A percentile compares a stretch with the other conserved stretches of the same genome.
Conservation (phyloP, 1,140 invertebrate genomes). For the Phortica variegata region DNA sequence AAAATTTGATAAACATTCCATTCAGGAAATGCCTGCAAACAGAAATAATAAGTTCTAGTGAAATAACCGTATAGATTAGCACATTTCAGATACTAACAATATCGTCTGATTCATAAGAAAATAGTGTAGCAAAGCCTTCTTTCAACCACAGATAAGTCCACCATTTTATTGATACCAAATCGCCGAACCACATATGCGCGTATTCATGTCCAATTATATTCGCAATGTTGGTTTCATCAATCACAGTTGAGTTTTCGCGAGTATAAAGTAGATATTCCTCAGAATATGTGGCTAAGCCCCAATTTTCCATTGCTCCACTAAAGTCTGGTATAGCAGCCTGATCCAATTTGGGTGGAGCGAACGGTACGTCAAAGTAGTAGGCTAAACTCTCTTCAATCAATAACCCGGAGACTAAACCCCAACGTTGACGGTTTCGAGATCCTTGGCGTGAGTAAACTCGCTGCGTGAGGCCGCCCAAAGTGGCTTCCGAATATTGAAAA, state of each 20-base stretch:
- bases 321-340: slow-evolving; percentile 47
- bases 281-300: slow-evolving; percentile 46
- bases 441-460: slow-evolving; percentile 38
- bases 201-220: slow-evolving; percentile 66
- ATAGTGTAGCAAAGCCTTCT: slow-evolving; percentile 60
- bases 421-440: slow-evolving; percentile 30
- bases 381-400: slow-evolving; percentile 30
- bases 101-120: slow-evolving; percentile 58
- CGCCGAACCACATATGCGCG: slow-evolving; percentile 71
- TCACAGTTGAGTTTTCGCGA: slow-evolving; percentile 32
- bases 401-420: slow-evolving; percentile 31
- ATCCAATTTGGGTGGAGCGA: slow-evolving; percentile 38
- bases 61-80: not conserved
- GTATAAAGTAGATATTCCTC: slow-evolving; percentile 46
- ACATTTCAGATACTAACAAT: slow-evolving; percentile 56
- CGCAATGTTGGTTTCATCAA: slow-evolving; percentile 58
- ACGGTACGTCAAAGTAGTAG: slow-evolving; percentile 31
- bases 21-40: slow-evolving; percentile 26
- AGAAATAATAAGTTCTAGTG: not conserved
- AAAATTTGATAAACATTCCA: slow-evolving; percentile 64
- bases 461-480: slow-evolving; percentile 45
- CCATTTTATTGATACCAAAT: slow-evolving; percentile 66
- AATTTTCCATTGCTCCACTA: slow-evolving; percentile 50
- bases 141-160: slow-evolving; percentile 63
- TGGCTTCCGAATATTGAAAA: slow-evolving; percentile 55